phyloP scores from a whole-genome alignment of 2,888 invertebrate species.

The Ornithoptera priamus region DNA sequence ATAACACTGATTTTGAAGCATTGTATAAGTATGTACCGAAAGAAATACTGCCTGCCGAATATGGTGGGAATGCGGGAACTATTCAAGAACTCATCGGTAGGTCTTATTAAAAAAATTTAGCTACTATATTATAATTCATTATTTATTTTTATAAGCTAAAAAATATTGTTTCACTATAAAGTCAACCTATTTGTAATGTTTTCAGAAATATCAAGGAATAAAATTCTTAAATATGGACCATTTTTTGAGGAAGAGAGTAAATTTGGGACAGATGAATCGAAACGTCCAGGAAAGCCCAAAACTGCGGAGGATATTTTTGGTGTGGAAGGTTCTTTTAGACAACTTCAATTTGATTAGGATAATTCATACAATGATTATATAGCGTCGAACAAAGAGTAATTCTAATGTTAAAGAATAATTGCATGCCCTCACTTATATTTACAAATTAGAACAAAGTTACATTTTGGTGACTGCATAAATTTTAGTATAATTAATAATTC shows the following conservation, averaged over 20 bases:
- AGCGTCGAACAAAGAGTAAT: background rate
- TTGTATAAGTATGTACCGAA: slow-evolving; percentile 78
- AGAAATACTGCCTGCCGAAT: slow-evolving; percentile 80
- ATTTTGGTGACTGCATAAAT: no score
- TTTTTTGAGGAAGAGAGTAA: slow-evolving; percentile 73
- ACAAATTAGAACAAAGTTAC: no score
- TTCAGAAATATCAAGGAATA: slow-evolving; percentile 22
- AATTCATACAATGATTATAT: background rate
- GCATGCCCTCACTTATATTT: background rate
- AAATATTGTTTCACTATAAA: background rate
- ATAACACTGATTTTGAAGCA: slow-evolving; percentile 68
- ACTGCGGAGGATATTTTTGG: slow-evolving; percentile 68
- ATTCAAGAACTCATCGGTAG: slow-evolving; percentile 70
- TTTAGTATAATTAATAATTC: no score
- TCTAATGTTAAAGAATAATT: background rate
- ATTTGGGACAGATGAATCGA: slow-evolving; percentile 72
- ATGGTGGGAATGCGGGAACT: slow-evolving; percentile 80
- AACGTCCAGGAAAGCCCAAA: slow-evolving; percentile 69
- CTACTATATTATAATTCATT: background rate
- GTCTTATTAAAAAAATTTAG: slow-evolving; percentile 8
- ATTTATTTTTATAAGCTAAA: background rate
- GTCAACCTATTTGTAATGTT: background rate
- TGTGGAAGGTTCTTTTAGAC: slow-evolving; percentile 69
- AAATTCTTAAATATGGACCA: slow-evolving; percentile 51
- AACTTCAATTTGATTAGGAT: slow-evolving; percentile 53